Evolutionary conservation across 2,797 vertebrate species (phyloP).

Genomic region (Sebastes oblongus): DNA sequence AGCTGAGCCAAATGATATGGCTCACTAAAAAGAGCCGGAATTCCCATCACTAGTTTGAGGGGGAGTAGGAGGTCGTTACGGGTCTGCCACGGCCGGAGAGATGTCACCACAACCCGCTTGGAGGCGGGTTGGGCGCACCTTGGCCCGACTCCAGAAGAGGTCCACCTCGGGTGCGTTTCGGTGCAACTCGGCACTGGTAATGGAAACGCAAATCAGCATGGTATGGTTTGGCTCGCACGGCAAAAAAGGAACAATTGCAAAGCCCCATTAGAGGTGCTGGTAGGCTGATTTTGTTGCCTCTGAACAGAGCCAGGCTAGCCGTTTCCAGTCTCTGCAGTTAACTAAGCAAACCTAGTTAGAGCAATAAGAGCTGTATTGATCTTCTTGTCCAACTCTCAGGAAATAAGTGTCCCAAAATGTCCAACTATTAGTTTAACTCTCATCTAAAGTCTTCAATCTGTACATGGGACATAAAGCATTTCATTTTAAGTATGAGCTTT

Average conservation of each 20-base stretch:
- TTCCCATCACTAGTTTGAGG: too few species aligned
- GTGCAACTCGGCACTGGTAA: too few species aligned
- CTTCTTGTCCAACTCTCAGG: background rate
- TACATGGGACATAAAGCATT: background rate
- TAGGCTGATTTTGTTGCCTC: background rate
- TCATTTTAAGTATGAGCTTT: background rate
- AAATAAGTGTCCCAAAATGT: background rate
- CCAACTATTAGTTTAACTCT: background rate
- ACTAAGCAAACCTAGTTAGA: background rate
- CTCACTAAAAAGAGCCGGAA: too few species aligned
- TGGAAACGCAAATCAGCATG: accelerated
- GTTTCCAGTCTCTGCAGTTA: background rate
- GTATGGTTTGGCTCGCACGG: too few species aligned
- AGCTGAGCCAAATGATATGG: too few species aligned
- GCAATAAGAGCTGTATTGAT: background rate
- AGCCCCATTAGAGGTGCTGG: background rate
- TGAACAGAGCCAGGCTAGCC: background rate
- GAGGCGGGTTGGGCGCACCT: accelerated
- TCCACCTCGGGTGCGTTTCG: too few species aligned
- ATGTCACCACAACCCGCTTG: too few species aligned
- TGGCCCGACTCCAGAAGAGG: too few species aligned
- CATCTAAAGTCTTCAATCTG: background rate
- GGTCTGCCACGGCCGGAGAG: too few species aligned
- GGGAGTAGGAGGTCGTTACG: too few species aligned
- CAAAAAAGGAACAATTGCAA: too few species aligned